Evolutionary conservation across 2,113 vertebrate species (phyloP).

Genomic region (Tachycineta bicolor): DNA sequence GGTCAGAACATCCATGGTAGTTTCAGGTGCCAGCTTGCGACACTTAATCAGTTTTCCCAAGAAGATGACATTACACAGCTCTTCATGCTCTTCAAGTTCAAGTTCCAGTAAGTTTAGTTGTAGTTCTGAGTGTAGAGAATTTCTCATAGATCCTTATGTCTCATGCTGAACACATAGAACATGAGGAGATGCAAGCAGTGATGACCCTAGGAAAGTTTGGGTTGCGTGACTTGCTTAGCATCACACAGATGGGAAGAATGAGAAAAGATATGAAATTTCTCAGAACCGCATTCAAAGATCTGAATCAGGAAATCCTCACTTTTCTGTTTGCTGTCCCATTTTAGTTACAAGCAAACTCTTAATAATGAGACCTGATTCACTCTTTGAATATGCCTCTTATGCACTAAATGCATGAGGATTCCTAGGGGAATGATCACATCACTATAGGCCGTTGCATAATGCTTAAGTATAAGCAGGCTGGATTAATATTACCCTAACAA

Average conservation of each 20-base stretch:
- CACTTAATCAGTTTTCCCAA: not conserved
- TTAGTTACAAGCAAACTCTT: not conserved
- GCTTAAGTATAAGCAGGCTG: not conserved
- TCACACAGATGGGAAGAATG: not conserved
- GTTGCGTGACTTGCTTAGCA: not conserved
- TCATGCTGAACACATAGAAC: not conserved
- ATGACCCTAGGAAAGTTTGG: not conserved
- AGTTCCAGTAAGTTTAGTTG: not conserved
- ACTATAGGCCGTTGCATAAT: not conserved
- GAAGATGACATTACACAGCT: not conserved
- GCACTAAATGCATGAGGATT: not conserved
- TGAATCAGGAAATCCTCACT: not conserved
- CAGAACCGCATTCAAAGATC: not conserved
- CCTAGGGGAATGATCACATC: not conserved
- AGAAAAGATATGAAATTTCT: not conserved
- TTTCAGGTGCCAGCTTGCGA: not conserved
- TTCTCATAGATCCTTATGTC: not conserved
- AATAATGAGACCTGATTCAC: not conserved
- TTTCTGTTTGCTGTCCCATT: not conserved
- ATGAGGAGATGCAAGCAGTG: not conserved
- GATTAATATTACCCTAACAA: not conserved
- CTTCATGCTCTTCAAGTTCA: not conserved
- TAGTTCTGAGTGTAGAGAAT: not conserved
- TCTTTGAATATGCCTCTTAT: not conserved
- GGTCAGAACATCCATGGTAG: not conserved